Evolutionary conservation across 35 echinoderm and acorn worm genomes (phyloP).

Genomic region (Lytechinus pictus): DNA sequence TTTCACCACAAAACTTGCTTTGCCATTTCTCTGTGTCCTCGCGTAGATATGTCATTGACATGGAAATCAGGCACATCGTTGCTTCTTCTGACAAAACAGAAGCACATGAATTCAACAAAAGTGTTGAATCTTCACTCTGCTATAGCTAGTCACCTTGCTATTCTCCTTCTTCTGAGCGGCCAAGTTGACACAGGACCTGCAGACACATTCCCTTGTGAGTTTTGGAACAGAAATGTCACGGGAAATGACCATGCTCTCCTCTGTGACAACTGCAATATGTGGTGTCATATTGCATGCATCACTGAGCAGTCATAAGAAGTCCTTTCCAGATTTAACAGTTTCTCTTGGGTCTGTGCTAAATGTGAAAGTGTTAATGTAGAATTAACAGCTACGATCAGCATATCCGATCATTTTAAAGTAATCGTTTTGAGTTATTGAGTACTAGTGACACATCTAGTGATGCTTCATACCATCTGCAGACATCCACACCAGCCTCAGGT

Average conservation of each 20-base stretch:
- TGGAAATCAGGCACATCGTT: neutral
- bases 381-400: neutral
- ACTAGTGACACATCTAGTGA: neutral
- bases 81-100: neutral
- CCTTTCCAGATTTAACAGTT: no score
- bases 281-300: no score
- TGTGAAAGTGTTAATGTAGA: constrained; percentile 14
- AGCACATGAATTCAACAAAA: neutral
- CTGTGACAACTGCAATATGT: no score
- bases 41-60: neutral
- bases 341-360: no score
- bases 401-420: neutral
- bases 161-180: constrained; percentile 50
- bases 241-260: constrained; percentile 47
- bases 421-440: constrained; percentile 20
- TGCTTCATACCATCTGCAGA: no score
- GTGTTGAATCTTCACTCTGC: constrained; percentile 1
- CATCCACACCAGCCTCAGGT: no score
- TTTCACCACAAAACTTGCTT: neutral
- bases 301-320: no score
- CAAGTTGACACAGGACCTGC: constrained; percentile 60
- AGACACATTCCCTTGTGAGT: constrained; percentile 43
- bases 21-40: neutral
- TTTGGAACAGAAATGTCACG: constrained; percentile 54
- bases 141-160: constrained; percentile 37